A percentile compares a stretch with the other conserved stretches of the same genome.
Evolutionary conservation across 2,888 invertebrate genomes (phyloP).

Genomic region (Sinhomidia bicolor): DNA sequence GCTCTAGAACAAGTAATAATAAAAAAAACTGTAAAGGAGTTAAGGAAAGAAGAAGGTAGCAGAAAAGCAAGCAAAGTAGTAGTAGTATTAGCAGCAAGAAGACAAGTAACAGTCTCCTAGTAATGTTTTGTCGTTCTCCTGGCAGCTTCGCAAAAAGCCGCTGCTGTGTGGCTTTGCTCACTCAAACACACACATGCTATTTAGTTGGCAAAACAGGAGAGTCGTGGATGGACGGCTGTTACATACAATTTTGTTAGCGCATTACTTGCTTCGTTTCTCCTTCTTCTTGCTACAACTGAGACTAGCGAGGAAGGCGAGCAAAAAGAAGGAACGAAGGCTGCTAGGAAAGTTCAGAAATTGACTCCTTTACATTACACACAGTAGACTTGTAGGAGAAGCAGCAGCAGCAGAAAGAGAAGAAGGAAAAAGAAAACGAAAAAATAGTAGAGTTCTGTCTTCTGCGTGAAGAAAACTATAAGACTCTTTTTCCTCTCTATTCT

Average conservation of each 20-base stretch:
- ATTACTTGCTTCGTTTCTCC: constrained; percentile 49
- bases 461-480: constrained; percentile 15
- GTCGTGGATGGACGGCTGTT: constrained; percentile 65
- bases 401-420: too few species aligned
- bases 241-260: constrained; percentile 48
- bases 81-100: too few species aligned
- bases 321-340: neutral
- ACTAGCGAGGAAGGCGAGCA: neutral
- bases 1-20: neutral
- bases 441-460: too few species aligned
- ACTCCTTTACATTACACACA: neutral
- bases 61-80: constrained; percentile 22
- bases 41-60: neutral
- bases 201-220: constrained; percentile 60
- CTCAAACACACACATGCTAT: constrained; percentile 20
- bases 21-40: neutral
- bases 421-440: too few species aligned
- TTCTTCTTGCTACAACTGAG: constrained; percentile 33
- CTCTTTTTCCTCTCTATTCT: neutral
- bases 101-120: neutral
- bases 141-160: constrained; percentile 6
- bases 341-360: constrained; percentile 37
- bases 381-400: neutral
- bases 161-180: constrained; percentile 36
- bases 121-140: constrained; percentile 4